Conservation (phyloP, 1,140 invertebrate species). For the Saccostrea echinata region DNA sequence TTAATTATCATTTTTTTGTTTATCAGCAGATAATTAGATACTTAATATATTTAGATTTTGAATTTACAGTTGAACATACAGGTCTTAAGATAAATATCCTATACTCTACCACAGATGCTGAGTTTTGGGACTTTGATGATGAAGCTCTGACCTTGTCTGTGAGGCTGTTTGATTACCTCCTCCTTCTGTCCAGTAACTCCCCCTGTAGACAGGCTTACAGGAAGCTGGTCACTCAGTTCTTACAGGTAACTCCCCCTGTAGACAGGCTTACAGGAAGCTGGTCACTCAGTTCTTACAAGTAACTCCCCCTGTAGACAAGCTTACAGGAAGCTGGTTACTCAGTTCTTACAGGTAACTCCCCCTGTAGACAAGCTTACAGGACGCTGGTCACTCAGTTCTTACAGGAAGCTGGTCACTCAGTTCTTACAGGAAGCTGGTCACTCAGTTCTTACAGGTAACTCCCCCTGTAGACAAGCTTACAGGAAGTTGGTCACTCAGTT, state of each 20-base stretch:
- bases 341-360: neutral
- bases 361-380: neutral
- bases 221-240: neutral
- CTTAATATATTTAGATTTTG: neutral
- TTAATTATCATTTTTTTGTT: neutral
- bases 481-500: neutral
- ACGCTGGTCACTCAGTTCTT: neutral
- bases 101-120: neutral
- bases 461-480: neutral
- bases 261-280: neutral
- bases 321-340: neutral
- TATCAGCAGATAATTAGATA: neutral
- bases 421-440: neutral
- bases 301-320: neutral
- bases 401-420: neutral
- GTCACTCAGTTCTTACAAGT: neutral
- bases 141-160: neutral
- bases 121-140: neutral
- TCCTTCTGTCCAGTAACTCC: neutral
- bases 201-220: neutral
- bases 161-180: constrained; percentile 19
- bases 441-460: neutral
- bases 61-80: neutral
- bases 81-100: neutral
- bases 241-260: neutral